These are phyloP conservation scores for Mayetiola destructor DNA, from an alignment of 2,888 invertebrate species.

Conservation along the genomic window DNA sequence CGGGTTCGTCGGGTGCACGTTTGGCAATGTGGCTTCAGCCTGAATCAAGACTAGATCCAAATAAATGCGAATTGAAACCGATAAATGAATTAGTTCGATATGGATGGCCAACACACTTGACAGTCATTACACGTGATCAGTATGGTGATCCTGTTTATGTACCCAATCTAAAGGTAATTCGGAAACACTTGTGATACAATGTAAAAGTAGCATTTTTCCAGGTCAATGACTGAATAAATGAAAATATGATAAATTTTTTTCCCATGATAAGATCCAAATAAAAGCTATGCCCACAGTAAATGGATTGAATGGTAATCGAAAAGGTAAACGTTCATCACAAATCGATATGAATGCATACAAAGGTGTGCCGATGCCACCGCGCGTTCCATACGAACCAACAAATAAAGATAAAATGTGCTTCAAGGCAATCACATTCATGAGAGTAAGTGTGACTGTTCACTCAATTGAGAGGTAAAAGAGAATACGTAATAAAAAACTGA, in stretches of 20 bases:
- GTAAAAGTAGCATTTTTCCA: slow-evolving; percentile 7
- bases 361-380: slow-evolving; percentile 30
- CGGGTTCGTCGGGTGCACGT: slow-evolving; percentile 76
- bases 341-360: background rate
- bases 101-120: slow-evolving; percentile 72
- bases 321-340: slow-evolving; percentile 21
- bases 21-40: slow-evolving; percentile 92
- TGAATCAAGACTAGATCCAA: slow-evolving; percentile 78
- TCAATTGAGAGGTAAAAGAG: no score
- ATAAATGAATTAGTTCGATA: slow-evolving; percentile 56
- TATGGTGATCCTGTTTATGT: slow-evolving; percentile 78
- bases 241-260: background rate
- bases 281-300: slow-evolving; percentile 34
- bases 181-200: background rate
- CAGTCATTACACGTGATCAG: slow-evolving; percentile 75
- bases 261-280: slow-evolving; percentile 28
- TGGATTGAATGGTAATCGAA: slow-evolving; percentile 27
- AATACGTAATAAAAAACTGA: no score
- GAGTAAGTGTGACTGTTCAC: slow-evolving; percentile 41
- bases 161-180: slow-evolving; percentile 62
- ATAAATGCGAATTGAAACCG: slow-evolving; percentile 65
- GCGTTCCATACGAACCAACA: slow-evolving; percentile 59
- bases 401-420: slow-evolving; percentile 83
- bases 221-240: background rate
- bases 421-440: slow-evolving; percentile 91